Base-by-base conservation (phyloP, 2,113 vertebrate species). In the Psophia crepitans region DNA sequence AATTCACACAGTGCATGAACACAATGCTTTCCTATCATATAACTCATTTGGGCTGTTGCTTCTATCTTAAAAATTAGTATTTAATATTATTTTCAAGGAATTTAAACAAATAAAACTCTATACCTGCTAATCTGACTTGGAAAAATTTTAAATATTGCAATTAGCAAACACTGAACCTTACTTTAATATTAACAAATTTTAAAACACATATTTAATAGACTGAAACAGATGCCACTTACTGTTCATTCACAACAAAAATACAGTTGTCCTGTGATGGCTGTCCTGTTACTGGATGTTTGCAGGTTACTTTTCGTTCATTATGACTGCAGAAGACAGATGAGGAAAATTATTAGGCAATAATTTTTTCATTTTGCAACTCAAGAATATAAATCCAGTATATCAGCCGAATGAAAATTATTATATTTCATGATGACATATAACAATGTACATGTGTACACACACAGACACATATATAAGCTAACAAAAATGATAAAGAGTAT, bases 241-340 rank as follows among this genome's bases (percentile, higher is more conserved):
- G 99, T 97, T 99, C 99, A 97, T 99, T 99, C 97, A 99, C 97
- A 49, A 99, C 99, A 98, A 99, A 99, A 98, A 99, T 99, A 94
- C 99, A 99, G 95, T 99, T 99, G 98, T 99, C 99, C 97, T 99
- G 99, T 0, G 99, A 99, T 22, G 99, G 99, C 75, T 98, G 97
- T 90, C 98, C 99, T 28, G 99, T 99, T 77, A 99, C 99, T 48
- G 99, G 99, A 97, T 99, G 99, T 85, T 99, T 99, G 97, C 99
- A 99, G 93, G 99, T 99, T 96, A 99, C 99, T 98, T 99, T 99
- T 96, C 99, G 98, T 97, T 99, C 99, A 99, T 99, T 99, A 84
- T 99, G 99, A 96, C 99, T 99, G 95, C 49, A 28, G 74, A 94
- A 74, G 66, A 93, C 43, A 97, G 60, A 93, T 7, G 70, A 64